Base-by-base conservation (phyloP, 1,140 invertebrate species). In the Nephila pilipes region DNA sequence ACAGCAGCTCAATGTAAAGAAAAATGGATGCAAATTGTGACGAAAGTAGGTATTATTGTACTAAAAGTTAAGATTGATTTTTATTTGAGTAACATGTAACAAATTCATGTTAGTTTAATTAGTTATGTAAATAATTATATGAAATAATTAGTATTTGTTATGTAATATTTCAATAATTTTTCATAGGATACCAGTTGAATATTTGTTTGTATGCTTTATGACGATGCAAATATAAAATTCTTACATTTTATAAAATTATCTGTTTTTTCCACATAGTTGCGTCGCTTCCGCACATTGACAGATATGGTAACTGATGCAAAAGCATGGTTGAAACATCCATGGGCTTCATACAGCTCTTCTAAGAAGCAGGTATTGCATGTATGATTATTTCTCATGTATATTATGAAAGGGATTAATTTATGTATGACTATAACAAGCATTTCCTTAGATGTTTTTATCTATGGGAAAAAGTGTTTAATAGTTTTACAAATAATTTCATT, bases 251-350 rank as follows among this genome's bases (percentile, higher is more conserved):
- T 46, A 46, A 0, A 46, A 46, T 46, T 46, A 46, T 46, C 38
- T 46, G 38, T 38, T 6, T 38, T 69, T 38, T n/a, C 60, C 69
- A 79, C 95, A 88, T 94, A 95, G 93, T 90, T 96, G 20, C 94
- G 96, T 25, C 94, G 95, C 25, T 96, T 95, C 94, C 94, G 96
- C 25, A 94, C 96, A 57, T 94, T 96, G 46, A 94, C 94, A 14
- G 96, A 96, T 94, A 93, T 96, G 60, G 92, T 96, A 6, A 94
- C 94, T 54, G 96, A 96, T 95, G 96, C 96, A 4, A 95, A 95
- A 90, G 94, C 95, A 80, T 96, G 96, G 95, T 94, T 96, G 25
- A 94, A 94, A 38, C 94, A 95, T 79, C 95, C 96, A 29, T 96
- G 95, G 95, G 95, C 95, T n/a, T 94, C 95, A 87, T 96, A 95